Conservation (phyloP, 1,140 invertebrate species). For the Ceratina japonica region DNA sequence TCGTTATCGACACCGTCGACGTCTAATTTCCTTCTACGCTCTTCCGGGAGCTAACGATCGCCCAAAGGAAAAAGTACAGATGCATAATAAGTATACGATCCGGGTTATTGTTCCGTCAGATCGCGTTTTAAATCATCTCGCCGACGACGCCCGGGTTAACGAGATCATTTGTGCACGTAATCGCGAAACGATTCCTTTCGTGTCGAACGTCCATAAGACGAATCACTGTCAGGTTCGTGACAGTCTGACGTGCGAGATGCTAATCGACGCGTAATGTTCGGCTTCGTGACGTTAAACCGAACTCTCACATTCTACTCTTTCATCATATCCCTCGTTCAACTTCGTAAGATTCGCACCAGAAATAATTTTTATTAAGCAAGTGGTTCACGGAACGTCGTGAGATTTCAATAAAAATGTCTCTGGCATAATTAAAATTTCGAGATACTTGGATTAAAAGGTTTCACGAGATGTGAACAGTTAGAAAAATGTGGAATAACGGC, state of each 20-base stretch:
- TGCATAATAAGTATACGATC: too few relatives aligned
- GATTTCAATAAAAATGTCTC: not conserved
- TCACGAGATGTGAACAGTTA: not conserved
- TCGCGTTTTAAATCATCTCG: not conserved
- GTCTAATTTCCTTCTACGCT: not conserved
- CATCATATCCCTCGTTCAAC: too few relatives aligned
- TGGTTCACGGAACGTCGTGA: too few relatives aligned
- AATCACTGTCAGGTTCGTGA: slow-evolving; percentile 38
- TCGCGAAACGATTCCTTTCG: slow-evolving; percentile 11
- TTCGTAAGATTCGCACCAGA: too few relatives aligned
- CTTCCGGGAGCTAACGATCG: not conserved
- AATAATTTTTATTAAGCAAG: too few relatives aligned
- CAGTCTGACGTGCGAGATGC: slow-evolving; percentile 15
- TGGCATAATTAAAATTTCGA: not conserved
- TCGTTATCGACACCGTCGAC: not conserved
- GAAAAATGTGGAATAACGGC: not conserved
- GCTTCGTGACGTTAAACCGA: too few relatives aligned
- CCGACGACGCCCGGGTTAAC: slow-evolving; percentile 1
- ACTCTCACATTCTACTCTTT: too few relatives aligned
- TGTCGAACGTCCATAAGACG: slow-evolving; percentile 2
- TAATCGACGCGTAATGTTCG: slow-evolving; percentile 9
- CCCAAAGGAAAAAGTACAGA: not conserved
- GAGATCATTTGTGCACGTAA: slow-evolving; percentile 30
- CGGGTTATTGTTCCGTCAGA: not conserved
- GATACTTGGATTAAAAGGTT: not conserved